These are phyloP conservation scores for Antechinus stuartii DNA, from an alignment of 2,113 vertebrate species.

Conservation along the genomic window DNA sequence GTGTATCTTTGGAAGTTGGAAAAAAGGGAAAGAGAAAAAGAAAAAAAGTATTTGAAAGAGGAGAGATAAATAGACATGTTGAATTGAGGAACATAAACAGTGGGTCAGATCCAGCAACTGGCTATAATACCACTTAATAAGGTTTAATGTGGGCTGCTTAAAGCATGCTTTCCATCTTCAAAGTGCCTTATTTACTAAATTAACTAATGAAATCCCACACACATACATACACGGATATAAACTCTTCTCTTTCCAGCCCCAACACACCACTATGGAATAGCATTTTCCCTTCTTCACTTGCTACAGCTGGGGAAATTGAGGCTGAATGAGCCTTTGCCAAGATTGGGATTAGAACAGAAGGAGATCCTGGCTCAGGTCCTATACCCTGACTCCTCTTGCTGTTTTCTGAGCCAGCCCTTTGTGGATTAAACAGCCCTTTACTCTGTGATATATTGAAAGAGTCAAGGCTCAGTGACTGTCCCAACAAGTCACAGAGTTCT, in stretches of 20 bases:
- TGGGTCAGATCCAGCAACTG: background rate
- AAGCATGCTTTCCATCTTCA: background rate
- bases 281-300: background rate
- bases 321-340: background rate
- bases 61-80: background rate
- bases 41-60: background rate
- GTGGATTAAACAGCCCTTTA: background rate
- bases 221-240: background rate
- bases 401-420: constrained; percentile 42
- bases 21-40: background rate
- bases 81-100: background rate
- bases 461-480: background rate
- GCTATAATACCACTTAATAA: background rate
- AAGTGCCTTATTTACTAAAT: background rate
- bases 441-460: accelerated
- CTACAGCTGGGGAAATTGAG: background rate
- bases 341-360: background rate
- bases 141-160: background rate
- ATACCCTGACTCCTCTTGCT: background rate
- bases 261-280: background rate
- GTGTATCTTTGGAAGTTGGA: background rate
- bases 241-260: background rate
- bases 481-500: background rate
- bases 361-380: background rate
- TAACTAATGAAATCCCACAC: background rate